Evolutionary conservation across 1,140 invertebrate species (phyloP), one percentile per base, ranked within the genome.

Genomic region (Andricus grossulariae): DNA sequence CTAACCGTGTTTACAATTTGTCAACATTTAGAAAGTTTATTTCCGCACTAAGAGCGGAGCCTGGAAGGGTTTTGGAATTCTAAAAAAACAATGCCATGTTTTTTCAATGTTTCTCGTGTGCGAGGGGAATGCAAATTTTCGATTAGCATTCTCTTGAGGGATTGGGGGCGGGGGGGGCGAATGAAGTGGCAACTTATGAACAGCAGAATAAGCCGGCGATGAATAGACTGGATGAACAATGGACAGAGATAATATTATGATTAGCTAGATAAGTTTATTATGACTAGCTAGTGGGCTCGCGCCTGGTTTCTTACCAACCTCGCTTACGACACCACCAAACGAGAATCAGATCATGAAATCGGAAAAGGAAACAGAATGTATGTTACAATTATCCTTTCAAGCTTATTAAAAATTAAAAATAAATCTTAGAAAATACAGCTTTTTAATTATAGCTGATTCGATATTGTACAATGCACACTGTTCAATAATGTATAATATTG

Each of bases 161-260:
- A 54, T 15, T 1, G 51, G 18, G 51, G 13, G n/a, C 6, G 52
- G n/a, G 32, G 60, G 60, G 60, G 21, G 39, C 4, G 16, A 16
- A 66, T 66, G n/a, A 39, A 66, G 60, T 66, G 60, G 39, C 25
- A 66, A 66, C 60, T 66, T 66, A 66, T 32, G 32, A 12, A 66
- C 25, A 66, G 60, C 25, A 66, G 60, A 66, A 66, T 66, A 66
- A 45, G 60, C 32, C 25, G 60, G 60, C 60, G 60, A 66, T 66
- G 60, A 66, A 66, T 66, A 66, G 60, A 66, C 60, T 66, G 15
- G 39, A 45, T 66, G 60, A 66, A 66, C 60, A 66, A 66, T 66
- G 25, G 60, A 66, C 60, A 66, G 60, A 66, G 60, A 66, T 66
- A 66, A 66, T 66, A 66, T 66, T 66, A 66, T 66, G 60, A 66